Conservation (phyloP, 2,797 vertebrate species). For the Eidolon dupreanum region DNA sequence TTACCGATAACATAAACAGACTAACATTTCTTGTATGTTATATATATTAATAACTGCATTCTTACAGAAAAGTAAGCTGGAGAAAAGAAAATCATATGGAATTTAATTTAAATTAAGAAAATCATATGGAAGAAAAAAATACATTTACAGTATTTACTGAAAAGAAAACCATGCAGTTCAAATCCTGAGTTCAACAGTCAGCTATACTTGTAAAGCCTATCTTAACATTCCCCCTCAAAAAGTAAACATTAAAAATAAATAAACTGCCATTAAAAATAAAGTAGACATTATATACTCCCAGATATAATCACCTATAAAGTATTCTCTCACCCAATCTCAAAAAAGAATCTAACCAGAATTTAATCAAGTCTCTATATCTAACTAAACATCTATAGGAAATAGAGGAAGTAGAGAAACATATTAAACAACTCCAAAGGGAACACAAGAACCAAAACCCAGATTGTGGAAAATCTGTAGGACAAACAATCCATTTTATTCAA, state of each 20-base stretch:
- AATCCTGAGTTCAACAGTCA: neutral
- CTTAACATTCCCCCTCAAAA: neutral
- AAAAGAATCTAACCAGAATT: neutral
- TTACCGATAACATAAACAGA: neutral
- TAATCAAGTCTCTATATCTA: neutral
- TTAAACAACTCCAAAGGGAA: neutral
- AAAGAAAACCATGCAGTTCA: neutral
- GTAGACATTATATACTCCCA: neutral
- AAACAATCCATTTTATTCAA: constrained; percentile 1
- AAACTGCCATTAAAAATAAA: neutral
- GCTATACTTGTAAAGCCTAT: neutral
- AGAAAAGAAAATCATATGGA: neutral
- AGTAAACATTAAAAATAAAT: neutral
- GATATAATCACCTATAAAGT: neutral
- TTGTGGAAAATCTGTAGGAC: neutral
- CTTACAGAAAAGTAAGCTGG: neutral
- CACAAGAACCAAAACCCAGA: neutral
- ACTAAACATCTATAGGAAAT: neutral
- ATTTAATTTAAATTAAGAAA: neutral
- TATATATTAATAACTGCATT: neutral
- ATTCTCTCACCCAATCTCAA: neutral
- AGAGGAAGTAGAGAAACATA: neutral
- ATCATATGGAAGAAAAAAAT: neutral
- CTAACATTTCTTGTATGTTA: neutral
- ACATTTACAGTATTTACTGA: neutral